Percentiles rank a stretch among this genome's conserved stretches.
phyloP scores from a whole-genome alignment of 2,113 vertebrate genomes.

The Hirundichthys speculiger region DNA sequence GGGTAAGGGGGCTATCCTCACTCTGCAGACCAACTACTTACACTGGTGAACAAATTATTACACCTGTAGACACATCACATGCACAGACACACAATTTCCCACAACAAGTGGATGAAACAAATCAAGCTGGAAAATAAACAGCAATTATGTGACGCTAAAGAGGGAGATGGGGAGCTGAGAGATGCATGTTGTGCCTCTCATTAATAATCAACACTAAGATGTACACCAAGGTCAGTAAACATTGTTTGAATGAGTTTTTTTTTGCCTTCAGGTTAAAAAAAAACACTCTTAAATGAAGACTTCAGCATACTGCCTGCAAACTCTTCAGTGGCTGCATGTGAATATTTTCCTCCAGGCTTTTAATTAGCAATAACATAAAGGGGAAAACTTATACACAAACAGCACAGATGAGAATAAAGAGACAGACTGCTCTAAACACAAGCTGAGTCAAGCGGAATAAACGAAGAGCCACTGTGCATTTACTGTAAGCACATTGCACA shows the following conservation, averaged over 20 bases:
- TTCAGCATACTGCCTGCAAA: conserved; percentile 28
- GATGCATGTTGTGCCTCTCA: conserved; percentile 40
- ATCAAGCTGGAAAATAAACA: conserved; percentile 35
- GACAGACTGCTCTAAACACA: background rate
- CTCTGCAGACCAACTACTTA: conserved; percentile 30
- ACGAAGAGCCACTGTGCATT: conserved; percentile 16
- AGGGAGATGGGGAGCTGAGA: conserved; percentile 28
- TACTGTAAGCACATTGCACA: conserved; percentile 39
- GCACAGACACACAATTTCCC: background rate
- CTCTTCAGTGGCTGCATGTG: conserved; percentile 34
- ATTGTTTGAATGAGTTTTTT: conserved; percentile 41
- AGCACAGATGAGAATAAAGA: conserved; percentile 6
- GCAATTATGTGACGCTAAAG: conserved; percentile 37
- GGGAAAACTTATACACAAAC: conserved; percentile 22
- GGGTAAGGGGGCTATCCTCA: conserved; percentile 50
- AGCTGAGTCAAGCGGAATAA: conserved; percentile 47
- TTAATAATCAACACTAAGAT: conserved; percentile 55
- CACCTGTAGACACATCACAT: conserved; percentile 29
- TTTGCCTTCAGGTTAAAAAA: conserved; percentile 21
- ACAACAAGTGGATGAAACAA: conserved; percentile 31
- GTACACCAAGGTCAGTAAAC: conserved; percentile 50
- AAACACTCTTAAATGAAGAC: conserved; percentile 28
- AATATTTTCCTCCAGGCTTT: conserved; percentile 51
- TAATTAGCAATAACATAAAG: conserved; percentile 59
- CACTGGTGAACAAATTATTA: conserved; percentile 16